Conservation (phyloP, 2,797 vertebrate genomes). For the Sebastes minor region DNA sequence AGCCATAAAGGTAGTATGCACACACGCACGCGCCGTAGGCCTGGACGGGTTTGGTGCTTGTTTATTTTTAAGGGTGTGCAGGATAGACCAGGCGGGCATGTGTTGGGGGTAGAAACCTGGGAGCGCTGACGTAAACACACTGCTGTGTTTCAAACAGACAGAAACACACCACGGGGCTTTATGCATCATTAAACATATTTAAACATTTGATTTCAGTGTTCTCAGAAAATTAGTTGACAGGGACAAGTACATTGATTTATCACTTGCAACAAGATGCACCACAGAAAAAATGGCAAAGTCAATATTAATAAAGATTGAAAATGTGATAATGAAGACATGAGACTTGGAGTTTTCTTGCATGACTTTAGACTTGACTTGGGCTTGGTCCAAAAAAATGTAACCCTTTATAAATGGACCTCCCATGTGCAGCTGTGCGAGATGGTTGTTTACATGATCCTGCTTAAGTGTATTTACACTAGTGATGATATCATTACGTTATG, state of each 20-base stretch:
- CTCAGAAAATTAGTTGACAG: conserved; percentile 1
- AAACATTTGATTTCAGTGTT: conserved; percentile 20
- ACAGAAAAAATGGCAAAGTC: background rate
- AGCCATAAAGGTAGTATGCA: conserved; percentile 12
- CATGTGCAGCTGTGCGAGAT: rapidly evolving
- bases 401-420: background rate
- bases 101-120: conserved; percentile 1
- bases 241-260: background rate
- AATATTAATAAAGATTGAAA: background rate
- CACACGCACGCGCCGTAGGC: background rate
- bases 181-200: conserved; percentile 37
- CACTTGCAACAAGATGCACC: background rate
- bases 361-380: background rate
- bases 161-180: conserved; percentile 18
- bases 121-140: background rate
- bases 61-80: conserved; percentile 7
- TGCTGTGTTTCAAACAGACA: conserved; percentile 15
- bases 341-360: background rate
- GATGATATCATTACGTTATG: too few relatives aligned
- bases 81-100: background rate
- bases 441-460: background rate
- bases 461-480: background rate
- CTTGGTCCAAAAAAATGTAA: background rate
- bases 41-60: background rate
- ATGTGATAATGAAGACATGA: background rate